Evolutionary conservation across 2,888 invertebrate species (phyloP).

Genomic region (Nephrotoma guestfalica): DNA sequence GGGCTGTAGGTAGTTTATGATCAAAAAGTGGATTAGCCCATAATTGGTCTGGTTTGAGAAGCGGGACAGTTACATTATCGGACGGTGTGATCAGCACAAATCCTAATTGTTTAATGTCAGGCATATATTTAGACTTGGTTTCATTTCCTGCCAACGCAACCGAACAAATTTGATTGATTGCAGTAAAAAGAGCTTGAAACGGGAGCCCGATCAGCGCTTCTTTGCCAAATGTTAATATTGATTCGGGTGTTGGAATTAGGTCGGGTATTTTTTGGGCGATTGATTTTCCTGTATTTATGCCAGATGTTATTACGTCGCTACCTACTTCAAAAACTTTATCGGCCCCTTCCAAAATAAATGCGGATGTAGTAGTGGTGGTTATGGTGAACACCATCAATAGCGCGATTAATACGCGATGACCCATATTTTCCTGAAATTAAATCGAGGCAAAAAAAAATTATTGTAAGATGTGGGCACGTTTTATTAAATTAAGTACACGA

Average conservation of each 20-base stretch:
- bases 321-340: slow-evolving; percentile 21
- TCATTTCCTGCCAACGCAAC: slow-evolving; percentile 20
- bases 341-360: background rate
- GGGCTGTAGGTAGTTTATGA: slow-evolving; percentile 21
- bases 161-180: slow-evolving; percentile 14
- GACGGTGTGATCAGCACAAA: slow-evolving; percentile 24
- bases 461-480: background rate
- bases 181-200: slow-evolving; percentile 4
- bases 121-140: slow-evolving; percentile 18
- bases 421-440: background rate
- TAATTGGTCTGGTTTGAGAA: slow-evolving; percentile 21
- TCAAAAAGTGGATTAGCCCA: slow-evolving; percentile 25
- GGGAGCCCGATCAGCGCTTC: slow-evolving; percentile 10
- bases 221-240: slow-evolving; percentile 9
- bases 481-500: no score
- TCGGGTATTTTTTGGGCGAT: background rate
- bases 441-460: background rate
- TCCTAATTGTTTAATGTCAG: slow-evolving; percentile 23
- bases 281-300: background rate
- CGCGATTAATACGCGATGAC: background rate
- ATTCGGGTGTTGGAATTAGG: slow-evolving; percentile 7
- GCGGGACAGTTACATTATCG: slow-evolving; percentile 20
- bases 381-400: background rate
- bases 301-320: slow-evolving; percentile 16
- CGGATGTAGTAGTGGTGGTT: background rate